These are phyloP conservation scores for Hypsibius dujardini DNA, from an alignment of 1,140 invertebrate species.

Conservation along the genomic window DNA sequence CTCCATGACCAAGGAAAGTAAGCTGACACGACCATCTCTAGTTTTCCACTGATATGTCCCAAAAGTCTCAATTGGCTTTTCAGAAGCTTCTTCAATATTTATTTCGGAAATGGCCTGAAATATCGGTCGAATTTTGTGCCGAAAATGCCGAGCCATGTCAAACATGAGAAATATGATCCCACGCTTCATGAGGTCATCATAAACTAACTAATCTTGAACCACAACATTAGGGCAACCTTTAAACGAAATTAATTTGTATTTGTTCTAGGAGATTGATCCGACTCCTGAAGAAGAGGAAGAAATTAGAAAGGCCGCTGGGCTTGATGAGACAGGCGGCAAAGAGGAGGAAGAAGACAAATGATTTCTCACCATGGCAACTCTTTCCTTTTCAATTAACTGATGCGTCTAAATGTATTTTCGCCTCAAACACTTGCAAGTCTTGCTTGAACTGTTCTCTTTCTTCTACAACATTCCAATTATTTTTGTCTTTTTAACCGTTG, in stretches of 20 bases:
- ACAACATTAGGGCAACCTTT: no score
- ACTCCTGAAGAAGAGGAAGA: not conserved
- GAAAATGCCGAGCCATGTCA: not conserved
- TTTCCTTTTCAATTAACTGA: no score
- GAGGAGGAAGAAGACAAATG: not conserved
- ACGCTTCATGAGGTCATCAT: not conserved
- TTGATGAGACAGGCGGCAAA: not conserved
- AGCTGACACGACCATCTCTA: not conserved
- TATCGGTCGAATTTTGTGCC: not conserved
- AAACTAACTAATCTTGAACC: no score
- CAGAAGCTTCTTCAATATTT: conserved; percentile 1
- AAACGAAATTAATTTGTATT: no score
- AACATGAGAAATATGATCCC: conserved; percentile 5
- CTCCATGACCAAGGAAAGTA: not conserved
- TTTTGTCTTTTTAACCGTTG: no score
- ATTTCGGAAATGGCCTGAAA: conserved; percentile 5
- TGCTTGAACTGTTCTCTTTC: no score
- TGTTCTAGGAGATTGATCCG: not conserved
- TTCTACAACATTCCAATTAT: no score
- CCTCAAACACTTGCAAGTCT: no score
- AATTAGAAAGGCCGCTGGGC: not conserved
- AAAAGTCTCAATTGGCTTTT: not conserved
- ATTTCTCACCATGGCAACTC: no score
- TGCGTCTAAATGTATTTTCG: no score
- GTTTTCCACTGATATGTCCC: no score